Evolutionary conservation across 2,113 vertebrate genomes (phyloP).

Genomic region (cattle (Bos taurus)): ARS-UCD2.0 NC_037343.1:2797001-2797500

Average conservation of each 20-base stretch:
- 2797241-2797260: neutral
- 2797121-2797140: neutral
- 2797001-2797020: conserved; percentile 93
- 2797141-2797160: neutral
- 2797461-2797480: neutral
- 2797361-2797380: neutral
- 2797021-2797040: conserved; percentile 94
- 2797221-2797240: accelerated
- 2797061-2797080: conserved; percentile 71
- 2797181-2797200: neutral
- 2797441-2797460: neutral
- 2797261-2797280: accelerated
- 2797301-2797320: neutral
- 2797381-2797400: neutral
- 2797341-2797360: neutral
- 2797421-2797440: neutral
- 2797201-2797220: accelerated
- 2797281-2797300: neutral
- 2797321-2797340: neutral
- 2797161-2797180: neutral
- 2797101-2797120: neutral
- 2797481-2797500: neutral
- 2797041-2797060: conserved; percentile 98
- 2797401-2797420: neutral
- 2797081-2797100: neutral